Evolutionary conservation across 1,140 invertebrate species (phyloP).

Genomic region (Drosophila kanapiae): DNA sequence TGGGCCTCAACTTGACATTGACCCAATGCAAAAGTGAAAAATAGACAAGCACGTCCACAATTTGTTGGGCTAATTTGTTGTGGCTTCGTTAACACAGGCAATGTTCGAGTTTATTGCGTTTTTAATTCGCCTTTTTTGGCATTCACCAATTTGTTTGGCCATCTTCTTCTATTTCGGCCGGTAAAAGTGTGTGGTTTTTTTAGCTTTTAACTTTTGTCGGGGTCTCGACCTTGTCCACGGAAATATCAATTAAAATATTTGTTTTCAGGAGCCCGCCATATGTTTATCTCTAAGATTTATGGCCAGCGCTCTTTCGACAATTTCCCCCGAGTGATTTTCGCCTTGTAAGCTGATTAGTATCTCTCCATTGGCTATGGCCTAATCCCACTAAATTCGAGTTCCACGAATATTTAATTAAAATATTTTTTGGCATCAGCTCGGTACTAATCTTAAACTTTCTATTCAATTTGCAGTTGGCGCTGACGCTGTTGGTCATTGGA

Average conservation of each 20-base stretch:
- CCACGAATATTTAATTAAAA: constrained; percentile 46
- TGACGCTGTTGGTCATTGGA: constrained; percentile 60
- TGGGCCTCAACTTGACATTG: constrained; percentile 71
- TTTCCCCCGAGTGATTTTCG: constrained; percentile 29
- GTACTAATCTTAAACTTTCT: constrained; percentile 44
- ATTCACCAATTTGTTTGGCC: constrained; percentile 69
- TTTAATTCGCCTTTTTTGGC: constrained; percentile 77
- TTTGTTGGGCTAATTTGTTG: constrained; percentile 65
- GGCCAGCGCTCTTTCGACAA: neutral
- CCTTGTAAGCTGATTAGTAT: constrained; percentile 27
- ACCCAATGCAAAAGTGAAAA: constrained; percentile 67
- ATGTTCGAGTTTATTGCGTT: constrained; percentile 54
- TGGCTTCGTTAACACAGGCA: constrained; percentile 24
- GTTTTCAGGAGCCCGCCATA: constrained; percentile 27
- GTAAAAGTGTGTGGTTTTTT: constrained; percentile 61
- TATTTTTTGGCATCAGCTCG: constrained; percentile 27
- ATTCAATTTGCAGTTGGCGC: constrained; percentile 60
- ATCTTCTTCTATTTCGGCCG: constrained; percentile 43
- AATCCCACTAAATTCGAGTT: constrained; percentile 20
- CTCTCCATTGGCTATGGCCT: constrained; percentile 13
- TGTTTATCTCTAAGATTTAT: constrained; percentile 42
- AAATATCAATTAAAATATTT: constrained; percentile 58
- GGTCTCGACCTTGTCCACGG: constrained; percentile 60
- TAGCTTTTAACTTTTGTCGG: constrained; percentile 11
- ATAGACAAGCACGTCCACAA: constrained; percentile 59